Percentiles rank a stretch among this genome's conserved stretches.
These are phyloP conservation scores for Tinea trinotella DNA, from an alignment of 2,888 invertebrate species.

Conservation along the genomic window DNA sequence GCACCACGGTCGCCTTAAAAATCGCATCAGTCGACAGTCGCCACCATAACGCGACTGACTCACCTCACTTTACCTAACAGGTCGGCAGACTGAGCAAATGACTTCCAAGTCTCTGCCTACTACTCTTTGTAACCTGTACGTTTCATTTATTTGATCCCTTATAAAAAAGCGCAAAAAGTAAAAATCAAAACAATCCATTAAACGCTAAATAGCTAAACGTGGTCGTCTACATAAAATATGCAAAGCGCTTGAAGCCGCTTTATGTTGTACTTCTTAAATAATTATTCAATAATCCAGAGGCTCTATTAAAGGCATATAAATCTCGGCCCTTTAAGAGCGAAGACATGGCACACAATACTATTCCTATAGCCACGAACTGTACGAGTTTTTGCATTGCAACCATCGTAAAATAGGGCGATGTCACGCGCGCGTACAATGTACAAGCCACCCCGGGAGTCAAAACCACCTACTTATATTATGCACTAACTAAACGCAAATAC, in stretches of 20 bases:
- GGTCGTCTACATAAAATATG: neutral
- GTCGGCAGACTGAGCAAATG: too few species aligned
- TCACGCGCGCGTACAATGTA: constrained; percentile 65
- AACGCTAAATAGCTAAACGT: neutral
- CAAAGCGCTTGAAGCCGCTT: constrained; percentile 14
- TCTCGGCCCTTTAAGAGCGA: constrained; percentile 51
- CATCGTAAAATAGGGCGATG: constrained; percentile 55
- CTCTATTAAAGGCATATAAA: constrained; percentile 55
- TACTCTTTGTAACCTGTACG: too few species aligned
- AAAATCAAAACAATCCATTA: too few species aligned
- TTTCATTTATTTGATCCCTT: too few species aligned
- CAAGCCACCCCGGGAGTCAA: constrained; percentile 67
- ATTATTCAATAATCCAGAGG: constrained; percentile 53
- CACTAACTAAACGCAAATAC: constrained; percentile 24
- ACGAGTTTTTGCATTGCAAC: neutral
- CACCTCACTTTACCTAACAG: too few species aligned
- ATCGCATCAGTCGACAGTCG: too few species aligned
- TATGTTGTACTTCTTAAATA: constrained; percentile 38
- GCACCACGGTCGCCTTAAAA: too few species aligned
- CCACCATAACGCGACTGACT: too few species aligned
- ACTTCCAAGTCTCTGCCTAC: too few species aligned
- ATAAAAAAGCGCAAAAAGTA: too few species aligned
- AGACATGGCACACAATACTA: constrained; percentile 56
- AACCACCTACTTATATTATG: constrained; percentile 56
- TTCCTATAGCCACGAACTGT: constrained; percentile 18